phyloP scores from a whole-genome alignment of 2,888 invertebrate genomes.

The Agriopis marginaria region DNA sequence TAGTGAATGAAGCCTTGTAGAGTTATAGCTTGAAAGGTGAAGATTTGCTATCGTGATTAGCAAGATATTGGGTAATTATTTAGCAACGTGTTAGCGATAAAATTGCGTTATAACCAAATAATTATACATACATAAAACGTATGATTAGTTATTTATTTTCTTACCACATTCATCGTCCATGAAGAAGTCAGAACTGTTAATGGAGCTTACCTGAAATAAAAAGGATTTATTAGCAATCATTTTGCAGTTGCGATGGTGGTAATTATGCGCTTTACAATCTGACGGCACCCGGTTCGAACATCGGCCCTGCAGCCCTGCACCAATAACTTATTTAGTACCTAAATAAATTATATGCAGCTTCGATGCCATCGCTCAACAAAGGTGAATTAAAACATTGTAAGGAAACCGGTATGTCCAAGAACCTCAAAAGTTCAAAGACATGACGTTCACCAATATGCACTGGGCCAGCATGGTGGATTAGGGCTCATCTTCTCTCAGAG shows the following conservation, averaged over 20 bases:
- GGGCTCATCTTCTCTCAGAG: too few species aligned
- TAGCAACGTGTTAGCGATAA: conserved; percentile 7
- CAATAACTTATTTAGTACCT: too few species aligned
- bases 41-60: conserved; percentile 27
- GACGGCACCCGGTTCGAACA: too few species aligned
- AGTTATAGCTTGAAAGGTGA: conserved; percentile 9
- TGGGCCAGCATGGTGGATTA: too few species aligned
- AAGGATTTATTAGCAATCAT: background rate
- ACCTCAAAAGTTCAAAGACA: too few species aligned
- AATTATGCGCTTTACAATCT: too few species aligned
- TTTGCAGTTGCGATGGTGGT: background rate
- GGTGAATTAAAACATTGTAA: too few species aligned
- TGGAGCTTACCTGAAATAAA: conserved; percentile 19
- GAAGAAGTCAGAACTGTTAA: background rate
- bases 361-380: too few species aligned
- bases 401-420: too few species aligned
- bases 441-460: too few species aligned
- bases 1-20: conserved; percentile 23
- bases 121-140: background rate
- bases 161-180: conserved; percentile 7
- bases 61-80: conserved; percentile 8
- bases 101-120: background rate
- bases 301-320: too few species aligned
- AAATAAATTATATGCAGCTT: too few species aligned
- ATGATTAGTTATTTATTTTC: background rate